Percentiles rank a stretch among this genome's conserved stretches.
Evolutionary conservation across 1,140 invertebrate species (phyloP).

Genomic region (Chymomyza costata): DNA sequence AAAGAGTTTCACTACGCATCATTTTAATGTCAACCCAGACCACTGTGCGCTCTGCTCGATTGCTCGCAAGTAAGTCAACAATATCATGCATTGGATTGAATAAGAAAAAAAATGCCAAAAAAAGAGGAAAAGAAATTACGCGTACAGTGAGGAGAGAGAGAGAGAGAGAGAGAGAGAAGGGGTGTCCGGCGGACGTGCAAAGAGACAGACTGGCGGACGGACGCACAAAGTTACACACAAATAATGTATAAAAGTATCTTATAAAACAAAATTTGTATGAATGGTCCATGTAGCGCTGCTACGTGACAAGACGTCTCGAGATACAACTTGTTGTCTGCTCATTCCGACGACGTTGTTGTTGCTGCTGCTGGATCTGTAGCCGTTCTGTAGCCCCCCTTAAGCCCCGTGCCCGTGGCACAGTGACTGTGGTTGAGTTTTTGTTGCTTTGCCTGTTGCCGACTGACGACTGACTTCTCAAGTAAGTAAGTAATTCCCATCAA

Average conservation of each 20-base stretch:
- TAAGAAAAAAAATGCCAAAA: neutral
- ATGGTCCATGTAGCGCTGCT: constrained; percentile 66
- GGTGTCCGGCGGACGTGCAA: neutral
- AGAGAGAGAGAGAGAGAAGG: constrained; percentile 1
- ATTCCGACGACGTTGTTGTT: constrained; percentile 9
- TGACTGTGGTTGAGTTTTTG: constrained; percentile 27
- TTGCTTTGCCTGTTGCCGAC: constrained; percentile 39
- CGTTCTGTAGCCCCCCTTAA: neutral
- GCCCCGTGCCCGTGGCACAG: constrained; percentile 13
- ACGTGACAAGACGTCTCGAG: constrained; percentile 68
- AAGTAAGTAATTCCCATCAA: constrained; percentile 67
- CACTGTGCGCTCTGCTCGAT: constrained; percentile 25
- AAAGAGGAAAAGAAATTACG: constrained; percentile 23
- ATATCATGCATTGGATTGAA: neutral
- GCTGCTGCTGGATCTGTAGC: neutral
- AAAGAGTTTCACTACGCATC: too few relatives aligned
- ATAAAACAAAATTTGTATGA: constrained; percentile 73
- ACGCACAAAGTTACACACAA: constrained; percentile 63
- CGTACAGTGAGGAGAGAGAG: constrained; percentile 18
- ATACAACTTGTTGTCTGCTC: constrained; percentile 58
- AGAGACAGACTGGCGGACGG: constrained; percentile 8
- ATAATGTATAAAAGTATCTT: constrained; percentile 70
- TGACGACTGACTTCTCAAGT: constrained; percentile 15
- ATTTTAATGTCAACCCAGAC: too few relatives aligned
- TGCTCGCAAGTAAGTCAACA: constrained; percentile 36